phyloP scores from a whole-genome alignment of 2,888 invertebrate species.

The Noctua fimbriata region DNA sequence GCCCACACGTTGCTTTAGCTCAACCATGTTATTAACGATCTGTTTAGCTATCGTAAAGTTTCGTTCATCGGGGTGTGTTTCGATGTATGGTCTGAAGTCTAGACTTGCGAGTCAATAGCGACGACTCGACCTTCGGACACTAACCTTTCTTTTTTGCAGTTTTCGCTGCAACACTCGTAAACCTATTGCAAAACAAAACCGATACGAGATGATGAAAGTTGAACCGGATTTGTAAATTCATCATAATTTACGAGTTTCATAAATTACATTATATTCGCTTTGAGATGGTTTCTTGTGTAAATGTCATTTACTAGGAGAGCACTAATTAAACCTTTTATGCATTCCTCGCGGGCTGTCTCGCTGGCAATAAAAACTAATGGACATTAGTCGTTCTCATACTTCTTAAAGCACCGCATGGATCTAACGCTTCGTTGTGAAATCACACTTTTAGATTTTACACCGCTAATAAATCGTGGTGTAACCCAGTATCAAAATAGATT shows the following conservation, averaged over 20 bases:
- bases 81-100: conserved; percentile 63
- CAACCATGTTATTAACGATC: conserved; percentile 59
- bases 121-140: conserved; percentile 69
- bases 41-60: conserved; percentile 68
- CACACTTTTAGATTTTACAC: conserved; percentile 69
- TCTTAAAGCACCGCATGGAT: conserved; percentile 64
- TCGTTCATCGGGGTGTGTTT: conserved; percentile 59
- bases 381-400: conserved; percentile 64
- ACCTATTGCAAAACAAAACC: conserved; percentile 60
- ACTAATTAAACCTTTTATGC: conserved; percentile 63
- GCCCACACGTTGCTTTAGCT: conserved; percentile 42
- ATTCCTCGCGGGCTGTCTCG: conserved; percentile 51
- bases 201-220: conserved; percentile 62
- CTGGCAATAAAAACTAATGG: conserved; percentile 68
- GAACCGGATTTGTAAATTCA: conserved; percentile 62
- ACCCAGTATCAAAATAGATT: conserved; percentile 75
- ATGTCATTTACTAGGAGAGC: conserved; percentile 39
- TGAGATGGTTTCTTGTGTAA: conserved; percentile 52
- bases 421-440: conserved; percentile 71
- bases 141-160: conserved; percentile 67
- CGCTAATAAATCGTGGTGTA: conserved; percentile 72
- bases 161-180: conserved; percentile 51
- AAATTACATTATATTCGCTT: conserved; percentile 49
- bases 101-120: conserved; percentile 66
- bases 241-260: conserved; percentile 57